Evolutionary conservation across 2,888 invertebrate genomes (phyloP).

Genomic region (Melieria picta): DNA sequence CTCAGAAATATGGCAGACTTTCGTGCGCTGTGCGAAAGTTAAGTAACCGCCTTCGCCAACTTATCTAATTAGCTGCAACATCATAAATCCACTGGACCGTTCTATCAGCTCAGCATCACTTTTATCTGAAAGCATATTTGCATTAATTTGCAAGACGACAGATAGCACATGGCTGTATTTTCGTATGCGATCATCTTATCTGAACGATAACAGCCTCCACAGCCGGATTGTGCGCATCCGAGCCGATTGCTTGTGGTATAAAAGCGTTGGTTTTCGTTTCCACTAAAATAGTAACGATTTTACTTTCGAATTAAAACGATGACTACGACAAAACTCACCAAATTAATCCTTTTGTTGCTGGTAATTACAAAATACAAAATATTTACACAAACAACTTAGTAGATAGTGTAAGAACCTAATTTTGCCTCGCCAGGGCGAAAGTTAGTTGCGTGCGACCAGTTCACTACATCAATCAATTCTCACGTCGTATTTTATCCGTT

Average conservation of each 20-base stretch:
- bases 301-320: slow-evolving; percentile 61
- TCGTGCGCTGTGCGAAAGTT: too few species aligned
- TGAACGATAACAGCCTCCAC: slow-evolving; percentile 1
- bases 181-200: slow-evolving; percentile 27
- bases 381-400: not conserved
- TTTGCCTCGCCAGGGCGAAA: not conserved
- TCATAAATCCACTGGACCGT: slow-evolving; percentile 53
- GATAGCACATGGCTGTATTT: slow-evolving; percentile 35
- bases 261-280: slow-evolving; percentile 28
- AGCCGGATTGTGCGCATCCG: slow-evolving; percentile 1
- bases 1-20: too few species aligned
- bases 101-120: slow-evolving; percentile 34
- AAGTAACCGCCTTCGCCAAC: not conserved
- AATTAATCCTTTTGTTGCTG: slow-evolving; percentile 60
- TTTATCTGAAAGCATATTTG: slow-evolving; percentile 43
- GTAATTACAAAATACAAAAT: slow-evolving; percentile 53
- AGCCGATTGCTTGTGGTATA: slow-evolving; percentile 24
- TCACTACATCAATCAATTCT: slow-evolving; percentile 35
- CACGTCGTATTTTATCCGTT: slow-evolving; percentile 49
- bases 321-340: slow-evolving; percentile 61
- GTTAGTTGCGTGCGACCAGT: too few species aligned
- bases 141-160: slow-evolving; percentile 42
- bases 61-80: slow-evolving; percentile 49
- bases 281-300: slow-evolving; percentile 60
- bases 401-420: slow-evolving; percentile 22